A percentile compares a stretch with the other conserved stretches of the same genome.
Conservation (phyloP, 2,113 vertebrate genomes). For the Sisor rabdophorus region DNA sequence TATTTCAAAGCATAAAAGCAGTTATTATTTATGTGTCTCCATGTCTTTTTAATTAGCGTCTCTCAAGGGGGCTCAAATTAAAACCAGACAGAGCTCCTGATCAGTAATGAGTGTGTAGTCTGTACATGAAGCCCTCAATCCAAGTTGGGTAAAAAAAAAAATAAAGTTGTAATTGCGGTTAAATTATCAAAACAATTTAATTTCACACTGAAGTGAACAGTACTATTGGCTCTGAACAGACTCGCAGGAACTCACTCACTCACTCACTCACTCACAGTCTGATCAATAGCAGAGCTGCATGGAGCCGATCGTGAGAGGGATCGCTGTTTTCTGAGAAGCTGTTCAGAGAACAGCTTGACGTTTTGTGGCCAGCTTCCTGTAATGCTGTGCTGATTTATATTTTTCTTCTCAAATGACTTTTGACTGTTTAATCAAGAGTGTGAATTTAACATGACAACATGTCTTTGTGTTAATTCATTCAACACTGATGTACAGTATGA, state of each 20-base stretch:
- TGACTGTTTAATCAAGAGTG: neutral
- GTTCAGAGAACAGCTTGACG: neutral
- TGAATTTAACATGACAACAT: neutral
- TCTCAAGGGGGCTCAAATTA: conserved; percentile 34
- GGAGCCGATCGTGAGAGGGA: neutral
- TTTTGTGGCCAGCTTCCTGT: neutral
- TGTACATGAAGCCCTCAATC: conserved; percentile 24
- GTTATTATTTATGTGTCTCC: conserved; percentile 38
- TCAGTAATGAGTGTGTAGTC: conserved; percentile 36
- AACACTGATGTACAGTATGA: neutral
- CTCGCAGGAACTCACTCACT: neutral
- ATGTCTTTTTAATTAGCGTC: conserved; percentile 38
- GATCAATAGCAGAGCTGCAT: neutral
- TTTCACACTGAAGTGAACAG: neutral
- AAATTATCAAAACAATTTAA: neutral
- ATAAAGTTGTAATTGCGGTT: neutral
- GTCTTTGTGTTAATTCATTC: neutral
- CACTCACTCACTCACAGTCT: no score
- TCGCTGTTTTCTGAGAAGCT: neutral
- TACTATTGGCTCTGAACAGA: neutral
- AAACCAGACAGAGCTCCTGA: conserved; percentile 17
- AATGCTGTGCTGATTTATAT: neutral
- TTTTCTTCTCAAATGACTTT: neutral
- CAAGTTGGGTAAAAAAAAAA: neutral
- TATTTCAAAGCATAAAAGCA: neutral